phyloP scores from a whole-genome alignment of 2,888 invertebrate genomes.

The Oscheius sp. region DNA sequence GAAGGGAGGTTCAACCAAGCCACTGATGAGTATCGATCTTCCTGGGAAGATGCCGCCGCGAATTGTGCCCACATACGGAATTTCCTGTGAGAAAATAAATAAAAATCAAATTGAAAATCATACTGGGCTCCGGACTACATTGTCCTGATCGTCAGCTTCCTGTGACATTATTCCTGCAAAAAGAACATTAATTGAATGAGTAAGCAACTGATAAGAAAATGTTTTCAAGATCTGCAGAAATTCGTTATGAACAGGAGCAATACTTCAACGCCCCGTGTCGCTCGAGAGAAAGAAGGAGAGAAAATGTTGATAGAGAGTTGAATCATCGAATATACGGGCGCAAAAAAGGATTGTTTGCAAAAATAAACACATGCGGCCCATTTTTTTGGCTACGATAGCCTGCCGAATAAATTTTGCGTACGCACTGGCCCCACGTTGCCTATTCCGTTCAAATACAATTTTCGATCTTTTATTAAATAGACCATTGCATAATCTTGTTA shows the following conservation, averaged over 20 bases:
- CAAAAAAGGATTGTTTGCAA: background rate
- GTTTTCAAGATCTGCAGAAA: no score
- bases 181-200: no score
- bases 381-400: background rate
- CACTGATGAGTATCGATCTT: conserved; percentile 61
- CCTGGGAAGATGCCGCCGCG: conserved; percentile 69
- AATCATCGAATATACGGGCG: no score
- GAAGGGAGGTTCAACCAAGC: conserved; percentile 57
- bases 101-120: conserved; percentile 24
- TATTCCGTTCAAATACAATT: conserved; percentile 10
- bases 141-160: conserved; percentile 11
- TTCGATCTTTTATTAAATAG: background rate
- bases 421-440: background rate
- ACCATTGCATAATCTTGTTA: background rate
- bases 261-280: no score
- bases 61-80: conserved; percentile 65
- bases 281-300: no score
- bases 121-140: conserved; percentile 50
- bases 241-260: background rate
- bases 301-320: no score
- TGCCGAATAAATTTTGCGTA: conserved; percentile 12
- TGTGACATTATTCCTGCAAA: no score
- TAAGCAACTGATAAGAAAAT: no score
- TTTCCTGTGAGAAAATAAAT: conserved; percentile 47
- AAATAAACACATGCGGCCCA: background rate